These are phyloP conservation scores for Tipula confusa DNA, from an alignment of 2,888 invertebrate species.

Conservation along the genomic window DNA sequence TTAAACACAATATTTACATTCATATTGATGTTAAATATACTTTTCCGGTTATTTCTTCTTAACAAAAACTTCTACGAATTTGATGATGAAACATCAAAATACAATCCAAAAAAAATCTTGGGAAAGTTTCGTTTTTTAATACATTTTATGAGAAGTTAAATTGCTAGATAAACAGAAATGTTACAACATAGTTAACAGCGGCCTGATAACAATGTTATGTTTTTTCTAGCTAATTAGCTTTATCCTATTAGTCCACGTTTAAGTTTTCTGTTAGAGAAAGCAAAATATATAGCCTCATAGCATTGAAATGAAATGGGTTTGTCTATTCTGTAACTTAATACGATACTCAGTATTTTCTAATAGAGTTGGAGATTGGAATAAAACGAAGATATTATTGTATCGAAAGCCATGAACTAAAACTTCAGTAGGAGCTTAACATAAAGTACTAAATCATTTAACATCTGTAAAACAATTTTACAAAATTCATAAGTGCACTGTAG, in stretches of 20 bases:
- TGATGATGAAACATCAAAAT: not conserved
- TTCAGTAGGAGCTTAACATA: no score
- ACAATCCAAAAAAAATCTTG: not conserved
- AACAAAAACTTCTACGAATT: not conserved
- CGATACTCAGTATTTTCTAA: no score
- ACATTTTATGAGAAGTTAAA: not conserved
- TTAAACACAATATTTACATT: not conserved
- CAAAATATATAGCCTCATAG: no score
- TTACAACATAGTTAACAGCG: not conserved
- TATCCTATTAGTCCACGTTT: not conserved
- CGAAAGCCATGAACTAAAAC: no score
- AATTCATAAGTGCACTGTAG: no score
- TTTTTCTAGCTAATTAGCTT: not conserved
- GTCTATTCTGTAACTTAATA: no score
- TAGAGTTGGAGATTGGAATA: no score
- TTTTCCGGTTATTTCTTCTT: constrained; percentile 20
- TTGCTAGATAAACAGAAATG: not conserved
- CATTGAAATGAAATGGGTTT: no score
- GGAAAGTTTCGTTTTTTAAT: not conserved
- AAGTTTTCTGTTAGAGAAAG: not conserved
- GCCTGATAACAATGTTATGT: not conserved
- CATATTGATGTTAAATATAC: not conserved
- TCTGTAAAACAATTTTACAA: no score
- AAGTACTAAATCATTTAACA: no score
- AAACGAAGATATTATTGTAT: no score